Base-by-base conservation (phyloP, 2,113 vertebrate genomes). In the Nematolebias whitei region DNA sequence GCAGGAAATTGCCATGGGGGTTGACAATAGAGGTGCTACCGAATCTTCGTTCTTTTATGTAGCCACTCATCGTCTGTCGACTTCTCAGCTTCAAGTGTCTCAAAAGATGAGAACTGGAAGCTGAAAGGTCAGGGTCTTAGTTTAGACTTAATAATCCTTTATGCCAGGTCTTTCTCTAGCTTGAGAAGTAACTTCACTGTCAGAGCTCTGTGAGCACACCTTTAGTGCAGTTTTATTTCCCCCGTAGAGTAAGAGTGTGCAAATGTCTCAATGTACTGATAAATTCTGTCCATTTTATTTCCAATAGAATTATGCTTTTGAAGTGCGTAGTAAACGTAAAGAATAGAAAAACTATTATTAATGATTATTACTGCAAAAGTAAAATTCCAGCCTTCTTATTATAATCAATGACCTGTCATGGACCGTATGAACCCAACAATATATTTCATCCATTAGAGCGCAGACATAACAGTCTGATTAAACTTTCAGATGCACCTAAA, bases 401-500 rank as follows among this genome's bases (percentile, higher is more conserved):
- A 32, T 52, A 43, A 76, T 71, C 53, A 56, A 24, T 48, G 29
- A 65, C 19, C 38, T 48, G 20, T 35, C 16, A 19, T 51, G 29
- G 59, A 18, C 51, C 24, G 13, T n/a, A 20, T 11, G 12, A 49
- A 19, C 55, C 41, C 51, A 59, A 40, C 22, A 22, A 22, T 35
- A 49, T 71, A 53, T 72, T 85, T 83, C 29, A 45, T 40, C 45
- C 15, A 3, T 63, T 55, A 49, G 54, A 35, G 56, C 53, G 12
- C 76, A 86, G 75, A 75, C 71, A 35, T 79, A 83, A 75, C 72
- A 84, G 63, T 69, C 82, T 78, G 62, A 88, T 90, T 82, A 84
- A 88, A 82, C 68, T 84, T 89, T 88, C 78, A 87, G 70, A 61
- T 68, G 55, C 61, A 80, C 35, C 81, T 76, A 78, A 76, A 85